Evolutionary conservation across 2,113 vertebrate species (phyloP), one percentile per base, ranked within the genome.

Genomic region (Forbesichthys agassizii): DNA sequence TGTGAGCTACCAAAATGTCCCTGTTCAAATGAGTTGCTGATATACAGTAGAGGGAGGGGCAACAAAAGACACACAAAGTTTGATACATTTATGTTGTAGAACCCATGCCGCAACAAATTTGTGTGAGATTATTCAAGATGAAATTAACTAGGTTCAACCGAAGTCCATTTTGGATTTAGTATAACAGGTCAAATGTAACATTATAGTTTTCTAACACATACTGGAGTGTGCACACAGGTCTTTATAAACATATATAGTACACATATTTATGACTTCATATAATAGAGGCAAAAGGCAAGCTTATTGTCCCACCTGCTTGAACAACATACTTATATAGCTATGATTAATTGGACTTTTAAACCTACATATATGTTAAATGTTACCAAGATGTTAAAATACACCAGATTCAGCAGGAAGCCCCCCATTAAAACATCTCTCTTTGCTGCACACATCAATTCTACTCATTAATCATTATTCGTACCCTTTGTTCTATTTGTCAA

Each of bases 21-120:
- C 48, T 63, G 57, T 72, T 75, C 80, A 63, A 73, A 82, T 80
- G 61, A 77, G 36, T 80, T 62, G 60, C 51, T 49, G 63, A 48
- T 59, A 18, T 48, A 48, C 56, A 77, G 68, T 63, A 62, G 60
- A 33, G n/a, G 58, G 58, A 66, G 66, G 18, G 64, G 77, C 77
- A 74, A 77, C 65, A 18, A 36, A 56, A 49, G 11, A 27, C 53
- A 76, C 69, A 66, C 51, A 74, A 57, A 9, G 11, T 11, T 3
- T 56, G 48, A 57, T 62, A 58, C 6, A 55, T 33, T 12, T 13
- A 14, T 14, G 36, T 42, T 13, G 52, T 53, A n/a, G 52, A 53
- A n/a, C 10, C 52, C 27, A 27, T 53, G 52, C 52, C 13, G 11
- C 14, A 14, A 4, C 14, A 6, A 53, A 53, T n/a, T 12, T 1